A percentile compares a stretch with the other conserved stretches of the same genome.
These are phyloP conservation scores for Papilio xuthus DNA, from an alignment of 1,140 invertebrate species.

Conservation along the genomic window DNA sequence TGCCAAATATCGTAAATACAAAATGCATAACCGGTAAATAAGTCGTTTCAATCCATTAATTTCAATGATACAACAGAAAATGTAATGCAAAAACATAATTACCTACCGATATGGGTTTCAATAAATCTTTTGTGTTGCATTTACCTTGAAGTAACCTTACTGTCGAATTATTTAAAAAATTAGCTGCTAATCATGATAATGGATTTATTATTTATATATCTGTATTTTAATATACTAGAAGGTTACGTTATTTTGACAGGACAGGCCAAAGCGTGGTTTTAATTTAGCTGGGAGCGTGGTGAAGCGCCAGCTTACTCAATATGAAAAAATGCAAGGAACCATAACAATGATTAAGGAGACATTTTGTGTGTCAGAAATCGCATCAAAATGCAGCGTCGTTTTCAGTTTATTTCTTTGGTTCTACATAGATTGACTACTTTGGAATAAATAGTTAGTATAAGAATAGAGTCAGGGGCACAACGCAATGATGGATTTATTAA, in stretches of 20 bases:
- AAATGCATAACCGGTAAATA: conserved; percentile 14
- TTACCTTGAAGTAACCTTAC: conserved; percentile 30
- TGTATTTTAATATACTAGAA: not conserved
- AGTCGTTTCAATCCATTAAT: conserved; percentile 25
- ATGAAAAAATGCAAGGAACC: too few species aligned
- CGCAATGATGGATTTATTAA: too few species aligned
- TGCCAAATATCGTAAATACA: conserved; percentile 16
- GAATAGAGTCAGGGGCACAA: too few species aligned
- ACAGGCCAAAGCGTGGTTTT: not conserved
- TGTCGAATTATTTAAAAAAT: conserved; percentile 16
- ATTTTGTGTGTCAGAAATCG: not conserved
- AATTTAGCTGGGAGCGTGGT: not conserved
- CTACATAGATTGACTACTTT: too few species aligned
- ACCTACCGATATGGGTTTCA: conserved; percentile 25
- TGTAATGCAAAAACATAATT: conserved; percentile 34
- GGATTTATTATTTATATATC: conserved; percentile 14
- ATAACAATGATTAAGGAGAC: not conserved
- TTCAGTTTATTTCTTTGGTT: too few species aligned
- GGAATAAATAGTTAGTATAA: too few species aligned
- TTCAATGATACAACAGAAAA: conserved; percentile 35
- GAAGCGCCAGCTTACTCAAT: too few species aligned
- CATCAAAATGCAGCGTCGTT: too few species aligned
- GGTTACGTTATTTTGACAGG: not conserved
- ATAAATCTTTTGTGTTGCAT: conserved; percentile 22
- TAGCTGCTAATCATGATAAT: conserved; percentile 9